Conservation (phyloP, 2,797 vertebrate genomes). For the Leucoraja ocellata region DNA sequence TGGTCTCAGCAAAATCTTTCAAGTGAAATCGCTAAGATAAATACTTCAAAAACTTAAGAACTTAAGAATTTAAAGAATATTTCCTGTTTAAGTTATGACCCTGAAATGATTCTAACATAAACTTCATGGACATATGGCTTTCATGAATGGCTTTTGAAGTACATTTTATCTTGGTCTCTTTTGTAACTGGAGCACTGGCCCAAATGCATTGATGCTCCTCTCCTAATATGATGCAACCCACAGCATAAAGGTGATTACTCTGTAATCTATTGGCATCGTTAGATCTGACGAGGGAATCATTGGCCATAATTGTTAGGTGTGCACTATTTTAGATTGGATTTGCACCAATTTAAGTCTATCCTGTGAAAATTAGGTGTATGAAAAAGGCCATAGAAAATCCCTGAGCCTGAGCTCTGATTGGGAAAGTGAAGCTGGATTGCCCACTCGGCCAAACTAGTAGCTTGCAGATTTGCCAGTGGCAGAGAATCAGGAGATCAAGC, state of each 20-base stretch:
- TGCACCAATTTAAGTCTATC: background rate
- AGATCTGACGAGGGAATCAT: background rate
- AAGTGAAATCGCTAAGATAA: background rate
- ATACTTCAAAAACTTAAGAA: background rate
- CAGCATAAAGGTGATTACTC: too few relatives aligned
- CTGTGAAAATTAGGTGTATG: background rate
- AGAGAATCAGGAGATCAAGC: background rate
- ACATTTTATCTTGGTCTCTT: background rate
- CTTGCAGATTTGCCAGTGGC: too few relatives aligned
- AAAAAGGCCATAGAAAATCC: background rate
- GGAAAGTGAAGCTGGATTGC: background rate
- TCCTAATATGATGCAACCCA: background rate
- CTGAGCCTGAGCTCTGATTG: background rate
- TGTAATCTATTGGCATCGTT: too few relatives aligned
- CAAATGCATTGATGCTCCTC: background rate
- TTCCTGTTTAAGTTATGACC: background rate
- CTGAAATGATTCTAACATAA: background rate
- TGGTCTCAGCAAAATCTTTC: background rate
- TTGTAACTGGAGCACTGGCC: background rate
- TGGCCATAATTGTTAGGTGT: too few relatives aligned
- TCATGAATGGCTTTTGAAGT: conserved; percentile 3
- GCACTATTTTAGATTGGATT: background rate
- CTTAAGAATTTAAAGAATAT: background rate
- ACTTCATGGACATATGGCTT: background rate
- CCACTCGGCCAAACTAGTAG: background rate